Conservation (phyloP, 2,888 invertebrate genomes). For the Prosopocoilus inquinatus region DNA sequence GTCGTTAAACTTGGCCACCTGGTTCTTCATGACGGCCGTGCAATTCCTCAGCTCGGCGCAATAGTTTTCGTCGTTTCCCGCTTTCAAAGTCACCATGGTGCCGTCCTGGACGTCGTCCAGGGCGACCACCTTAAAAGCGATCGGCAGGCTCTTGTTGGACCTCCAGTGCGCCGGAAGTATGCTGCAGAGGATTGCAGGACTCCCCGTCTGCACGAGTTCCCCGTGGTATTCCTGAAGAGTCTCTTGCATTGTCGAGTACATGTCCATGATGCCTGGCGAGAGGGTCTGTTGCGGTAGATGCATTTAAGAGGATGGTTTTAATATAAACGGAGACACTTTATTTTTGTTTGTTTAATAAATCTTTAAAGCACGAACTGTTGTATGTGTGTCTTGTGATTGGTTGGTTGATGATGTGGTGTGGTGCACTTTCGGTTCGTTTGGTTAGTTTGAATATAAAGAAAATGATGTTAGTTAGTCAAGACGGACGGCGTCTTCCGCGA, state of each 20-base stretch:
- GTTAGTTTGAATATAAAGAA: constrained; percentile 27
- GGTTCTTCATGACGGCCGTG: constrained; percentile 94
- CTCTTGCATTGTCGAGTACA: constrained; percentile 73
- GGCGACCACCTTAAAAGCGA: constrained; percentile 94
- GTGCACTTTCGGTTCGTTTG: constrained; percentile 10
- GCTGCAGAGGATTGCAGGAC: constrained; percentile 93
- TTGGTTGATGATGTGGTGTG: too few relatives aligned
- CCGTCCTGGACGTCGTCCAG: constrained; percentile 93
- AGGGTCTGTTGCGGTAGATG: constrained; percentile 61
- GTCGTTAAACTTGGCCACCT: constrained; percentile 98
- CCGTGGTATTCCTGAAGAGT: constrained; percentile 86
- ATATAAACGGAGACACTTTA: too few relatives aligned
- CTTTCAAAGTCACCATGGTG: constrained; percentile 88
- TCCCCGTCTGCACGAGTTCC: constrained; percentile 91
- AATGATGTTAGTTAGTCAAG: constrained; percentile 38
- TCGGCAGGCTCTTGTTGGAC: constrained; percentile 94
- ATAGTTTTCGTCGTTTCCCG: constrained; percentile 97
- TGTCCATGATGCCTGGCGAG: constrained; percentile 68
- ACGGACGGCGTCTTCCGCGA: constrained; percentile 52
- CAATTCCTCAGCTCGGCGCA: constrained; percentile 93
- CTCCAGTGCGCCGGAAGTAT: constrained; percentile 95
- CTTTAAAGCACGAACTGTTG: too few relatives aligned
- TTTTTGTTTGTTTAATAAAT: too few relatives aligned
- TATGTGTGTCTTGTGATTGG: too few relatives aligned
- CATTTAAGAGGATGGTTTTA: constrained; percentile 57